phyloP scores from a whole-genome alignment of 2,888 invertebrate species.

The Lasioglossum villosulum region DNA sequence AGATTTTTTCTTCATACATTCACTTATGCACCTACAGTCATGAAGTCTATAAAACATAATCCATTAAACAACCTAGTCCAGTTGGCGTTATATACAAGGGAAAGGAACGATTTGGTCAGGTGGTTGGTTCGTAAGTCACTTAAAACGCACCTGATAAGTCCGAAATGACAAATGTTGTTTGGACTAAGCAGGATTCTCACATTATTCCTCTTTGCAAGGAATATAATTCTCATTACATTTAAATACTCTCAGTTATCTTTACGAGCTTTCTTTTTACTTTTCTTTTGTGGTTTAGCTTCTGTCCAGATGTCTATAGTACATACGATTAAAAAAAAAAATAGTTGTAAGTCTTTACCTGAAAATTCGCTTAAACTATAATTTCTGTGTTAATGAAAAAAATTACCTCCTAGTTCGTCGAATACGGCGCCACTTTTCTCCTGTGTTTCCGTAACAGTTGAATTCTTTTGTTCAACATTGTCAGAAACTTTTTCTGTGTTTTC shows the following conservation, averaged over 20 bases:
- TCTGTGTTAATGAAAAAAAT: conserved; percentile 44
- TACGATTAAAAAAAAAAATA: neutral
- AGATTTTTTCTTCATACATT: conserved; percentile 48
- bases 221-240: conserved; percentile 54
- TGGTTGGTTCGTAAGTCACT: conserved; percentile 66
- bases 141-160: conserved; percentile 72
- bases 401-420: conserved; percentile 88
- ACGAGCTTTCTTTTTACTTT: conserved; percentile 91
- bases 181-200: conserved; percentile 68
- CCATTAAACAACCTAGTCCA: conserved; percentile 65
- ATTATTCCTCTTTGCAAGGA: conserved; percentile 59
- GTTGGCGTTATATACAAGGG: conserved; percentile 72
- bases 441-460: conserved; percentile 68
- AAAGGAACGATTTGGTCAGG: conserved; percentile 74
- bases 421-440: conserved; percentile 82
- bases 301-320: conserved; percentile 89
- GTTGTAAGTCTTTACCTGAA: neutral
- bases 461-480: conserved; percentile 65
- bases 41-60: conserved; percentile 61
- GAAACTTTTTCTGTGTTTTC: conserved; percentile 68
- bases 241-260: conserved; percentile 88
- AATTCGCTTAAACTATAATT: conserved; percentile 1
- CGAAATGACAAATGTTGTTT: conserved; percentile 65
- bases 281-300: conserved; percentile 90
- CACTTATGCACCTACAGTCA: conserved; percentile 56